Conservation (phyloP, 2,113 vertebrate species). For the Gymnarchus niloticus region DNA sequence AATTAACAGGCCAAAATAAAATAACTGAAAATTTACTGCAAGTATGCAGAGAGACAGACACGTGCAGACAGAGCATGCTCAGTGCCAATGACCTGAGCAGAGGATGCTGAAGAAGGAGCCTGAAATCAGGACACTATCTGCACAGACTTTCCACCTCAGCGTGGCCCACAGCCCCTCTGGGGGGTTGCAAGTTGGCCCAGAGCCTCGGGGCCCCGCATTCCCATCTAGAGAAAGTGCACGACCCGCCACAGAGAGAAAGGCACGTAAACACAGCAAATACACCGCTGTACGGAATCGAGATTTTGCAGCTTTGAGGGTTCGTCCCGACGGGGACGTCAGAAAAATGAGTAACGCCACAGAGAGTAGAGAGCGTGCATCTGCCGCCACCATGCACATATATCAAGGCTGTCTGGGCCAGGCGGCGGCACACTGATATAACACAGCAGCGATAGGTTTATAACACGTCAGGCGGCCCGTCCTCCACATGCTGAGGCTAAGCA, state of each 20-base stretch:
- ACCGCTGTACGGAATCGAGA: slow-evolving; percentile 54
- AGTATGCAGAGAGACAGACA: background rate
- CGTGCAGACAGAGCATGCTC: slow-evolving; percentile 6
- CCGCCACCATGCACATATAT: slow-evolving; percentile 30
- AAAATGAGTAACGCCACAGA: slow-evolving; percentile 46
- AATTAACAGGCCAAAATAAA: background rate
- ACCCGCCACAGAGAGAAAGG: slow-evolving; percentile 33
- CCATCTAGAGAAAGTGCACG: background rate
- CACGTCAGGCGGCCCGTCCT: slow-evolving; percentile 55
- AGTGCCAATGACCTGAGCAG: slow-evolving; percentile 49
- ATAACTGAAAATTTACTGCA: background rate
- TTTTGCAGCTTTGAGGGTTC: slow-evolving; percentile 46
- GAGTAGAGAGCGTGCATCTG: slow-evolving; percentile 1
- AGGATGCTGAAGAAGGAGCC: slow-evolving; percentile 43
- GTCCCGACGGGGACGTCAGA: slow-evolving; percentile 50
- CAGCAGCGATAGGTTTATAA: slow-evolving; percentile 66
- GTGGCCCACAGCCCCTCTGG: background rate
- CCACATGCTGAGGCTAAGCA: slow-evolving; percentile 21
- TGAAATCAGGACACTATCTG: slow-evolving; percentile 26
- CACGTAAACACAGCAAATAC: slow-evolving; percentile 57
- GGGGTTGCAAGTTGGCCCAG: background rate
- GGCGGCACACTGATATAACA: slow-evolving; percentile 55
- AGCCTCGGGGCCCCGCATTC: background rate
- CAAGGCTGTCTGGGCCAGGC: slow-evolving; percentile 43
- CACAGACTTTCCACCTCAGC: background rate